Conservation (phyloP, 2,888 invertebrate species). For the Plagiodera versicolora region DNA sequence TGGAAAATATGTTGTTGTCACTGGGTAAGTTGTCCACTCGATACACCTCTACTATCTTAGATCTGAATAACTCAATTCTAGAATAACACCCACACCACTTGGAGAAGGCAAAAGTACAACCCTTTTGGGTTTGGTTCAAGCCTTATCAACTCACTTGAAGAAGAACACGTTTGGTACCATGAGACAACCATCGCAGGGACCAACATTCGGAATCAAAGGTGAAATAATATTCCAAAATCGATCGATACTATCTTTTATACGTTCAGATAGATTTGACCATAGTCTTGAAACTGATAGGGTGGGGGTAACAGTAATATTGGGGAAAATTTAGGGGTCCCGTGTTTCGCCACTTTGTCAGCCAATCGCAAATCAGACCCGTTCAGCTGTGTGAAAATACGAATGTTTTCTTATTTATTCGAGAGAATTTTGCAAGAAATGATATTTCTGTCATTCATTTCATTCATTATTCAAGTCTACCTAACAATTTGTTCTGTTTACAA, state of each 20-base stretch:
- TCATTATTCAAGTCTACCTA: no score
- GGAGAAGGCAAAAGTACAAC: slow-evolving; percentile 99
- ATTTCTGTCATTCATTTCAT: no score
- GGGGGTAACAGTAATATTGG: no score
- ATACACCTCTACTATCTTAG: neutral
- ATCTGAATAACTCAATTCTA: slow-evolving; percentile 44
- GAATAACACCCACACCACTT: slow-evolving; percentile 97
- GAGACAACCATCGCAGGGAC: slow-evolving; percentile 97
- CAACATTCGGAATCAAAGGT: slow-evolving; percentile 96
- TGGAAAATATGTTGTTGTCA: slow-evolving; percentile 94
- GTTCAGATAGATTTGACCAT: neutral
- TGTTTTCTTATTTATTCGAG: no score
- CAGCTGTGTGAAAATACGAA: no score
- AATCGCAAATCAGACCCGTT: no score
- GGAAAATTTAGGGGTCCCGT: no score
- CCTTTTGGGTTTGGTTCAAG: slow-evolving; percentile 89
- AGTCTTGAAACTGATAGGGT: no score
- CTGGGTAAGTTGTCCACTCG: slow-evolving; percentile 67
- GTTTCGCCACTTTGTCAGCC: no score
- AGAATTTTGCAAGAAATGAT: no score
- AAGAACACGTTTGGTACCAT: slow-evolving; percentile 92
- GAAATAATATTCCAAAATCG: no score
- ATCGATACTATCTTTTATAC: neutral
- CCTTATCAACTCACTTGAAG: slow-evolving; percentile 80
- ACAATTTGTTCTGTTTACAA: no score